Conservation (phyloP, 2,888 invertebrate genomes). For the Eupithecia exiguata region DNA sequence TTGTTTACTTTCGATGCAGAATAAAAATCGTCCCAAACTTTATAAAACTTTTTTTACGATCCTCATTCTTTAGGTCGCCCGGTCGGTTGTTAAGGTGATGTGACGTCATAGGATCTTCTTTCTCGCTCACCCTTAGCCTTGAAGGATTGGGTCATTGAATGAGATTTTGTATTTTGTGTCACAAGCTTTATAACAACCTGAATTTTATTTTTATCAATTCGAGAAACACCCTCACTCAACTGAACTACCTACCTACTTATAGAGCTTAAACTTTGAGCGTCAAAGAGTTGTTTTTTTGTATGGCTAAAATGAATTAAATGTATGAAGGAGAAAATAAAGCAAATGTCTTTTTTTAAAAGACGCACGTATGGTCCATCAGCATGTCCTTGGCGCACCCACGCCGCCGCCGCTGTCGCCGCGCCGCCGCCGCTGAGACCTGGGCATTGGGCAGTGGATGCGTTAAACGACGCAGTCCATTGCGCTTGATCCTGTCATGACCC, state of each 20-base stretch:
- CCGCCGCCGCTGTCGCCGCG: too few species aligned
- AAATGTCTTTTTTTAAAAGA: too few species aligned
- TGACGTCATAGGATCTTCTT: conserved; percentile 68
- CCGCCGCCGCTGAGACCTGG: too few species aligned
- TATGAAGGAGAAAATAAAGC: too few species aligned
- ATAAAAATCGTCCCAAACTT: conserved; percentile 35
- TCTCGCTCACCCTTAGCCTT: conserved; percentile 60
- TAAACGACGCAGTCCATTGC: too few species aligned
- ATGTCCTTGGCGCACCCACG: too few species aligned
- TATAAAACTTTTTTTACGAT: conserved; percentile 57
- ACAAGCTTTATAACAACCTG: background rate
- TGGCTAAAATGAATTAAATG: background rate
- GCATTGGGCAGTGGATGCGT: too few species aligned
- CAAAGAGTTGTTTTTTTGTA: background rate
- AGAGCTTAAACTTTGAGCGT: background rate
- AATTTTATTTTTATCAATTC: background rate
- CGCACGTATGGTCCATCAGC: too few species aligned
- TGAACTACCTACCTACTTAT: background rate
- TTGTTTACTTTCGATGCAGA: background rate
- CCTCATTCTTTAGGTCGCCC: conserved; percentile 41
- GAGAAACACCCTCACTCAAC: background rate
- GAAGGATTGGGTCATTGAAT: conserved; percentile 20
- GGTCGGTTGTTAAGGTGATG: conserved; percentile 47
- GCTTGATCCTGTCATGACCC: too few species aligned
- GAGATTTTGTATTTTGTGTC: conserved; percentile 5